Conservation (phyloP, 2,113 vertebrate species). For the Odontophorus gujanensis region DNA sequence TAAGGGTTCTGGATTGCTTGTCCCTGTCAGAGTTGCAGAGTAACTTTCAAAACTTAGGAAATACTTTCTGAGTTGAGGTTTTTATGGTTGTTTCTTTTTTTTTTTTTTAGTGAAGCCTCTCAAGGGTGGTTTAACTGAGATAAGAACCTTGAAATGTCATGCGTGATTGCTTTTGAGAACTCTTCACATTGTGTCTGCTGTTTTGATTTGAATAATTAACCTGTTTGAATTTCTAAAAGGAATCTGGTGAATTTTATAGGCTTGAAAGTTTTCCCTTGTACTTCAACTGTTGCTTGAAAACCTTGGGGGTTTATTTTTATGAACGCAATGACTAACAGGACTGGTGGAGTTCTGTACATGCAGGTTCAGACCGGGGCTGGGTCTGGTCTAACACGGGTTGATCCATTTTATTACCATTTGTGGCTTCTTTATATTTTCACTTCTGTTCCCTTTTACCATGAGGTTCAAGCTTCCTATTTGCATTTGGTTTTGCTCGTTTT, state of each 20-base stretch:
- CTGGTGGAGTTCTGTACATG: background rate
- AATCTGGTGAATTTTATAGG: background rate
- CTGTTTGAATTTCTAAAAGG: background rate
- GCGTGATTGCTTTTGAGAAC: background rate
- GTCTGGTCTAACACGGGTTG: slow-evolving; percentile 1
- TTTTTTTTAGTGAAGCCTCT: background rate
- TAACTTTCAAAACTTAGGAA: background rate
- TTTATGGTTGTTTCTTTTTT: background rate
- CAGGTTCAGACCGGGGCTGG: background rate
- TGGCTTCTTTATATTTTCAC: slow-evolving; percentile 36
- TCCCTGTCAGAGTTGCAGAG: background rate
- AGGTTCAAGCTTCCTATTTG: slow-evolving; percentile 32
- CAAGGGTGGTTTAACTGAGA: background rate
- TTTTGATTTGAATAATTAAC: slow-evolving; percentile 3
- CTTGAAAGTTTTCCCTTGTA: background rate
- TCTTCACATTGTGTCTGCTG: background rate
- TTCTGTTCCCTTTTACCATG: slow-evolving; percentile 8
- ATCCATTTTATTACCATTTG: slow-evolving; percentile 6
- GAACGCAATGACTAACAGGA: background rate
- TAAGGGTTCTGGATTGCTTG: background rate
- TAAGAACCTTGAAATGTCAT: background rate
- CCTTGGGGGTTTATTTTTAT: slow-evolving; percentile 11
- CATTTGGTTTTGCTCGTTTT: background rate
- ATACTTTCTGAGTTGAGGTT: background rate
- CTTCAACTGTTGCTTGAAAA: slow-evolving; percentile 6